Evolutionary conservation across 2,797 vertebrate species (phyloP).

Genomic region (Caiman crocodilus): DNA sequence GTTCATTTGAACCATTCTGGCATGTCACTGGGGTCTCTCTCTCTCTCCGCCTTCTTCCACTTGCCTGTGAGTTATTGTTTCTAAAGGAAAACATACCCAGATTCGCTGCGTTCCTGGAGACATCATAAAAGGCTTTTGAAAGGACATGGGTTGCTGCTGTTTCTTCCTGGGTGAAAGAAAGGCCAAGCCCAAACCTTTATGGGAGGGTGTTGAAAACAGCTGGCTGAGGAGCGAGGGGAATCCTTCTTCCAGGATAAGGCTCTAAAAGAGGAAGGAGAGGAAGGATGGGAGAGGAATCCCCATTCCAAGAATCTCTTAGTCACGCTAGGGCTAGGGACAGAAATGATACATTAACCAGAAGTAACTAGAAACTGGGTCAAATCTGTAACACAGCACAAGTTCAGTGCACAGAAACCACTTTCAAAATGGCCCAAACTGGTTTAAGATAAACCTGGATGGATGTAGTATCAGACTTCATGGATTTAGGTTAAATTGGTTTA

Average conservation of each 20-base stretch:
- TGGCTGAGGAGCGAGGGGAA: neutral
- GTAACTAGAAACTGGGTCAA: no score
- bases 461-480: no score
- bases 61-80: neutral
- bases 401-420: no score
- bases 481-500: no score
- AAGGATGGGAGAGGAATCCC: neutral
- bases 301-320: neutral
- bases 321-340: neutral
- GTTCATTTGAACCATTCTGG: neutral
- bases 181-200: neutral
- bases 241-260: neutral
- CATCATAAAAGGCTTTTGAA: conserved; percentile 50
- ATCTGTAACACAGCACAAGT: no score
- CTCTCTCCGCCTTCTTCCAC: neutral
- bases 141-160: neutral
- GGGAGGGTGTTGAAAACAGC: neutral
- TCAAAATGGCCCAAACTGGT: no score
- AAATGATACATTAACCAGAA: no score
- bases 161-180: neutral
- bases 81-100: neutral
- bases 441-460: no score
- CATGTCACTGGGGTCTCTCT: neutral
- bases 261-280: neutral
- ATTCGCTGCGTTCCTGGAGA: neutral